Evolutionary conservation across 2,888 invertebrate genomes (phyloP), one percentile per base, ranked within the genome.

Genomic region (Euphydryas editha): DNA sequence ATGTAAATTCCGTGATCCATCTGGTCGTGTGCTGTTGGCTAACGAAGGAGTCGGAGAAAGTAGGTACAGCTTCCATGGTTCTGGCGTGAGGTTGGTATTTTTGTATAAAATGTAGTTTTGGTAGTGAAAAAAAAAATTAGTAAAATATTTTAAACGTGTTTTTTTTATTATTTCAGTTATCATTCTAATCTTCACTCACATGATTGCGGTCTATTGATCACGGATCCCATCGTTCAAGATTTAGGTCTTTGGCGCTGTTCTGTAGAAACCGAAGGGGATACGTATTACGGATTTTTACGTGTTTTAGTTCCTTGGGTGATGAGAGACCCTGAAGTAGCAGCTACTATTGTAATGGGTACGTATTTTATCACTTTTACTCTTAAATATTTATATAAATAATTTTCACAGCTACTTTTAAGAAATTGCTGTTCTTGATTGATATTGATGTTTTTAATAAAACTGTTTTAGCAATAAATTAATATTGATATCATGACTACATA

Each of bases 171-270:
- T 78, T 80, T 18, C 76, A 90, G 87, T 44, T 73, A 77, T 51
- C 65, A 76, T 8, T 76, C 83, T 0, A 75, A 77, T 1, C 69
- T 81, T 2, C 62, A 71, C 21, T 76, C 63, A 8, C 78, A 85
- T 70, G 78, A 81, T 39, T 92, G 91, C 66, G 84, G 83, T 3
- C 78, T 92, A 15, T 79, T 80, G 4, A 83, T 92, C 65, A 78
- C 76, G 0, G 71, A 79, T 55, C 83, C 85, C 0, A 42, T 69
- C 3, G 55, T 61, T 6, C 20, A 55, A 0, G 88, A 90, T 68
- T 65, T 83, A 15, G 92, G 92, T 0, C 64, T 86, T 20, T 92
- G 92, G 92, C 84, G 92, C 18, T 92, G 92, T 55, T 85, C 80
- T 21, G 69, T 92, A n/a, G 80, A 86, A 36, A 88, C 90, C 0